These are phyloP conservation scores for Cyprinus carpio DNA, from an alignment of 2,113 vertebrate genomes.

Conservation along the genomic window DNA sequence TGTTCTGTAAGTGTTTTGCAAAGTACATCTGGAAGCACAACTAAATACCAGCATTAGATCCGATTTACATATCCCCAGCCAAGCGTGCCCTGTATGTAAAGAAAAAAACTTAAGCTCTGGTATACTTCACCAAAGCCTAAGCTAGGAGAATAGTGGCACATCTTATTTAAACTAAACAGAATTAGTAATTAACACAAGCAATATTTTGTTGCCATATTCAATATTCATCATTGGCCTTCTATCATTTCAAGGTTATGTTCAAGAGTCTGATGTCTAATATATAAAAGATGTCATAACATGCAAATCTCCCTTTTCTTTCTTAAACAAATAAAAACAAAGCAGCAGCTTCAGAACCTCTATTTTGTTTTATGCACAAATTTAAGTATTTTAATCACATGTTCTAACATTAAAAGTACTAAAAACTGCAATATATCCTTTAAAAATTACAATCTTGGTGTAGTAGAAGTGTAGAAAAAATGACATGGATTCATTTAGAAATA, in stretches of 20 bases:
- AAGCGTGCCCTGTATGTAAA: slow-evolving; percentile 3
- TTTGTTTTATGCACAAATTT: neutral
- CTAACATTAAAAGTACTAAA: neutral
- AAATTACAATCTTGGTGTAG: neutral
- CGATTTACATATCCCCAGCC: slow-evolving; percentile 24
- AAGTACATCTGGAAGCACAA: slow-evolving; percentile 5
- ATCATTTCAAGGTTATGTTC: slow-evolving; percentile 49
- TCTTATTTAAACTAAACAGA: slow-evolving; percentile 8
- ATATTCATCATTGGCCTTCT: slow-evolving; percentile 47
- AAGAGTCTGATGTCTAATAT: slow-evolving; percentile 26
- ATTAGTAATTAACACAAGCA: slow-evolving; percentile 45
- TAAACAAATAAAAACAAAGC: neutral
- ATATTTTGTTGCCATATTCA: slow-evolving; percentile 14
- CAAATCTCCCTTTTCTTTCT: neutral
- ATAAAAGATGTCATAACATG: neutral
- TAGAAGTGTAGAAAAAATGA: neutral
- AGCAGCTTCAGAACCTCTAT: neutral
- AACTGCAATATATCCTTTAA: neutral
- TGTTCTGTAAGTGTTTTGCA: neutral
- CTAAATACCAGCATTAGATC: neutral
- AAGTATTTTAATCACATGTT: neutral
- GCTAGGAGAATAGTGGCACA: neutral
- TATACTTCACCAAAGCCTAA: neutral
- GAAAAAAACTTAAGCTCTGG: neutral
- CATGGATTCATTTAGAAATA: neutral